Evolutionary conservation across 2,113 vertebrate genomes (phyloP).

Genomic region (Alaudala cheleensis): DNA sequence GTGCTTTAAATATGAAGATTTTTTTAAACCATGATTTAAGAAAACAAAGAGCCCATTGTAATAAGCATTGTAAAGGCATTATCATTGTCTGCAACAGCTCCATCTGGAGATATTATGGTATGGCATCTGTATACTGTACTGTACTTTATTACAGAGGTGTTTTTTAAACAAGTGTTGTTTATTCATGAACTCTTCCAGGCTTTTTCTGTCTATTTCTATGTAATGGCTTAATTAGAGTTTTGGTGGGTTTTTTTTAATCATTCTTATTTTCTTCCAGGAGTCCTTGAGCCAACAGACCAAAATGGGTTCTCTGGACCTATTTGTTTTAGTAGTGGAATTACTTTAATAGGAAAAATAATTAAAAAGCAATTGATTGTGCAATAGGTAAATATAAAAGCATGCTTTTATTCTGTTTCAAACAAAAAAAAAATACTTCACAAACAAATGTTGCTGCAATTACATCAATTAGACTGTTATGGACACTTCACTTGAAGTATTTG

Average conservation of each 20-base stretch:
- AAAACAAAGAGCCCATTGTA: not conserved
- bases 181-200: constrained; percentile 10
- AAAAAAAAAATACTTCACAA: not conserved
- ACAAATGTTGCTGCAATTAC: not conserved
- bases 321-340: constrained; percentile 4
- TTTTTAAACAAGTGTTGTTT: constrained; percentile 53
- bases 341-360: not conserved
- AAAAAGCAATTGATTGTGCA: constrained; percentile 20
- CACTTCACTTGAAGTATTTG: not conserved
- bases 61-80: constrained; percentile 47
- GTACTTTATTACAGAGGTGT: constrained; percentile 30
- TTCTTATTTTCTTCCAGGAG: not conserved
- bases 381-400: not conserved
- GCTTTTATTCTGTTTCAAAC: not conserved
- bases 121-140: constrained; percentile 44
- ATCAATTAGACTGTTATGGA: not conserved
- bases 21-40: constrained; percentile 23
- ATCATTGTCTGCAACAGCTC: constrained; percentile 27
- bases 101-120: constrained; percentile 38
- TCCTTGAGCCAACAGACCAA: constrained; percentile 12
- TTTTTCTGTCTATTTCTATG: not conserved
- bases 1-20: constrained; percentile 36
- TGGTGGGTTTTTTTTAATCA: not conserved
- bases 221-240: constrained; percentile 6
- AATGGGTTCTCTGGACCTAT: constrained; percentile 42